Percentiles rank a stretch among this genome's conserved stretches.
Conservation (phyloP, 2,113 vertebrate species). For the Pteronura brasiliensis region DNA sequence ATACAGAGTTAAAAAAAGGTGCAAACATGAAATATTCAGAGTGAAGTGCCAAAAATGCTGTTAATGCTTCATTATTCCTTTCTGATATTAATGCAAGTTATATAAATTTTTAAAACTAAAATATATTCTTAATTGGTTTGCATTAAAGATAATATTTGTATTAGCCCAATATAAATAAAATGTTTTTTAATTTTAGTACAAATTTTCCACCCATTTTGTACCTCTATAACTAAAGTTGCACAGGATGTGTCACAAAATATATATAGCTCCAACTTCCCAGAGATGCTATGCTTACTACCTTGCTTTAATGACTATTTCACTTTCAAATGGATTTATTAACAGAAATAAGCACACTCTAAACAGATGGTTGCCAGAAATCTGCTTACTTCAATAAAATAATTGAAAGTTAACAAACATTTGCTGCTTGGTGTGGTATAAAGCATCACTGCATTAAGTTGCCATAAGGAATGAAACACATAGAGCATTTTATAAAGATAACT, state of each 20-base stretch:
- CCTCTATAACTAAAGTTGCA: background rate
- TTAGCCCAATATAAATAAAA: background rate
- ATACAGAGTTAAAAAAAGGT: background rate
- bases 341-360: constrained; percentile 69
- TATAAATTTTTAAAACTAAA: background rate
- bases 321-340: constrained; percentile 72
- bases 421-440: constrained; percentile 52
- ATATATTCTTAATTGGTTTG: background rate
- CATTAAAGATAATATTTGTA: background rate
- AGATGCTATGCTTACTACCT: constrained; percentile 48
- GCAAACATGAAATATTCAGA: background rate
- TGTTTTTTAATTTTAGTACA: background rate
- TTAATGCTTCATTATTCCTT: background rate
- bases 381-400: constrained; percentile 71
- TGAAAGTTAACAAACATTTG: constrained; percentile 62
- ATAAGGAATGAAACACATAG: constrained; percentile 63
- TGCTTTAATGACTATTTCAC: constrained; percentile 77
- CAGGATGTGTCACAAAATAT: constrained; percentile 15
- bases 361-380: constrained; percentile 79
- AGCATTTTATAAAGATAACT: constrained; percentile 65
- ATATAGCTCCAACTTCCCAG: constrained; percentile 50
- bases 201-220: background rate
- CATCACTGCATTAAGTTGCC: constrained; percentile 50
- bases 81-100: background rate
- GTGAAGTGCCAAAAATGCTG: background rate